A percentile compares a stretch with the other conserved stretches of the same genome.
Evolutionary conservation across 2,113 vertebrate species (phyloP).

Genomic region (Oriolus oriolus): DNA sequence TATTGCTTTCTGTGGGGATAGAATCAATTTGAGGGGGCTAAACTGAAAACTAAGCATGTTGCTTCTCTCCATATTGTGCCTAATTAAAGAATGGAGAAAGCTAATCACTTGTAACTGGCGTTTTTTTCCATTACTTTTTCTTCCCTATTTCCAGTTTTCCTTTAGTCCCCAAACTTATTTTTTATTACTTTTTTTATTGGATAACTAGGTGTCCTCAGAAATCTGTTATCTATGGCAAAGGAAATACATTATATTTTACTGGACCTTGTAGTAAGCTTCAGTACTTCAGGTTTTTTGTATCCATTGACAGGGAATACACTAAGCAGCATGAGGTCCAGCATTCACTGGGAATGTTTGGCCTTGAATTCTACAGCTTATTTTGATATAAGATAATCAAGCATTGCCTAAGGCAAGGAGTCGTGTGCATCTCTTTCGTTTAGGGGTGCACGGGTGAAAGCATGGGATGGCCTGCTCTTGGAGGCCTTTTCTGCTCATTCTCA

Average conservation of each 20-base stretch:
- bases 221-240: background rate
- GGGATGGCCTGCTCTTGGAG: background rate
- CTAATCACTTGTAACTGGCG: background rate
- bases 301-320: background rate
- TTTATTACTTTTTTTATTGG: background rate
- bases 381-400: background rate
- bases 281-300: background rate
- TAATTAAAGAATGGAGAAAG: background rate
- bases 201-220: background rate
- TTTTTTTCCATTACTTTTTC: background rate
- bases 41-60: background rate
- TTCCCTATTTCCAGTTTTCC: background rate
- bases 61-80: background rate
- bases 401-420: background rate
- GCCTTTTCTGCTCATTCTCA: conserved; percentile 28
- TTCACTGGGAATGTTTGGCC: background rate
- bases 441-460: background rate
- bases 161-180: accelerated
- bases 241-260: background rate
- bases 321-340: background rate
- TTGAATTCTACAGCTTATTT: background rate
- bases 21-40: background rate
- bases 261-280: background rate
- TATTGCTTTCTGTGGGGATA: background rate
- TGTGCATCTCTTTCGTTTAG: background rate